Evolutionary conservation across 2,888 invertebrate genomes (phyloP).

Genomic region (Ommatoiulus sabulosus): DNA sequence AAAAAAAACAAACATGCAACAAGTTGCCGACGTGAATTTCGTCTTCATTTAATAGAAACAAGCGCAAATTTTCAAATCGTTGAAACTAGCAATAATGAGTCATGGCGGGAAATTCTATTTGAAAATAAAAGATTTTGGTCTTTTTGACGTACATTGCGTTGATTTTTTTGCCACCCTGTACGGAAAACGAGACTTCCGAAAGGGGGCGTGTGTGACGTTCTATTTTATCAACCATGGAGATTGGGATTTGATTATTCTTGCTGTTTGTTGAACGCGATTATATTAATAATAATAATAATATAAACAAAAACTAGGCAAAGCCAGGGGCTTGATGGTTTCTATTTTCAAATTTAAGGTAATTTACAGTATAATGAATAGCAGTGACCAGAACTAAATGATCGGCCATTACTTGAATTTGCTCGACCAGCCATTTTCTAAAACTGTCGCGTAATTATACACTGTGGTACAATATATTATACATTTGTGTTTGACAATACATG

Average conservation of each 20-base stretch:
- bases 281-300: no score
- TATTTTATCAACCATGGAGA: not conserved
- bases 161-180: not conserved
- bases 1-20: not conserved
- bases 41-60: not conserved
- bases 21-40: not conserved
- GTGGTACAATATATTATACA: not conserved
- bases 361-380: not conserved
- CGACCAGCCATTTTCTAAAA: no score
- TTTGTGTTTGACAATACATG: not conserved
- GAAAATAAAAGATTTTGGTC: constrained; percentile 31
- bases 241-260: not conserved
- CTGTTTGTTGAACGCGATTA: not conserved
- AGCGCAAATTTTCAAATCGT: not conserved
- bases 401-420: no score
- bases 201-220: constrained; percentile 18
- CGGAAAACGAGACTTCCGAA: not conserved
- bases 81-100: not conserved
- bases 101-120: constrained; percentile 32
- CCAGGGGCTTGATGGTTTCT: no score
- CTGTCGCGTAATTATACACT: not conserved
- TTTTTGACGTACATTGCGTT: not conserved
- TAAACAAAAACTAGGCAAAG: no score
- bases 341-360: constrained; percentile 4
- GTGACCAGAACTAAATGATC: not conserved